Conservation (phyloP, 2,797 vertebrate species). For the Emydoidea blandingii region DNA sequence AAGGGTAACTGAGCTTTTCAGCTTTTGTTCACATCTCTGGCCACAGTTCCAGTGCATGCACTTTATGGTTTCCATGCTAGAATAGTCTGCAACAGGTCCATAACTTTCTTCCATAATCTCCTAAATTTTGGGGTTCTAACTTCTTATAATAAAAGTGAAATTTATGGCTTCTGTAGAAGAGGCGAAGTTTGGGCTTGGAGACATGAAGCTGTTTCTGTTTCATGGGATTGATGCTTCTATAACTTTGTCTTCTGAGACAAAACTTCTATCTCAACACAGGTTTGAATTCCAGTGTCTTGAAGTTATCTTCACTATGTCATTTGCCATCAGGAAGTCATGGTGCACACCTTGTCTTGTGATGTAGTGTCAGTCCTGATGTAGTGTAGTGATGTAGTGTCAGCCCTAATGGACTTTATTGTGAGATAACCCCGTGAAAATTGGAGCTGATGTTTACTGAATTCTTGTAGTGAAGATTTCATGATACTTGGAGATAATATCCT, state of each 20-base stretch:
- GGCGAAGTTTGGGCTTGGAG: background rate
- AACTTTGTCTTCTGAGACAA: background rate
- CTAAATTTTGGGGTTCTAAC: background rate
- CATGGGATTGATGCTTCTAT: background rate
- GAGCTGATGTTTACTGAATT: background rate
- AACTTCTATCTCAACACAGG: background rate
- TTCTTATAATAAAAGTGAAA: background rate
- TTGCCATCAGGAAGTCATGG: no score
- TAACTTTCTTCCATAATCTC: rapidly evolving
- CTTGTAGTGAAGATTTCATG: background rate
- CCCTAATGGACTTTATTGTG: no score
- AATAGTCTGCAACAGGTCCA: background rate
- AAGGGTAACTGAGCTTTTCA: background rate
- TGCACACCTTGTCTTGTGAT: no score
- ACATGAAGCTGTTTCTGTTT: background rate
- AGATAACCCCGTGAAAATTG: background rate
- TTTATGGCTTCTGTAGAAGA: background rate
- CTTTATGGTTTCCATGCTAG: background rate
- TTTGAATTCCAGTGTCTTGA: background rate
- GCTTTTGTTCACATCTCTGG: background rate
- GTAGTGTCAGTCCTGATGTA: no score
- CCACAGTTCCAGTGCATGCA: rapidly evolving
- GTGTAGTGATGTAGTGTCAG: no score
- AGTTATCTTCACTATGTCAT: no score
- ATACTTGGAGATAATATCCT: background rate